These are phyloP conservation scores for Xanthorhoe spadicearia DNA, from an alignment of 2,888 invertebrate species.

Conservation along the genomic window DNA sequence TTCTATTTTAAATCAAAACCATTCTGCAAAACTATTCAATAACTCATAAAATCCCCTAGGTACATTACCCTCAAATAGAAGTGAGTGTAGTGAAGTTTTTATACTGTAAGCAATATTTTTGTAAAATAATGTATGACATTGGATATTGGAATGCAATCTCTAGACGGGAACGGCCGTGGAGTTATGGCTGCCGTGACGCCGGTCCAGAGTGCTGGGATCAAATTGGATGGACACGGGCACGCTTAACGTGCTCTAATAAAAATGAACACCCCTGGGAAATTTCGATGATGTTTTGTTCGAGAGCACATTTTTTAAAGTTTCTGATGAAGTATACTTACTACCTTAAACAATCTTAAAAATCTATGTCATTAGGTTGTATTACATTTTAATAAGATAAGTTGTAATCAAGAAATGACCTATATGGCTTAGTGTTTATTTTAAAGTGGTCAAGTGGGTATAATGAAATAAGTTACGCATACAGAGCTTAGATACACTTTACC, in stretches of 20 bases:
- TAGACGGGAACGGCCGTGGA: slow-evolving; percentile 27
- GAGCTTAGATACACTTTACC: not conserved
- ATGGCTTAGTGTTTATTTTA: no score
- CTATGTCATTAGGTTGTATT: no score
- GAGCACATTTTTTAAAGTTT: slow-evolving; percentile 8
- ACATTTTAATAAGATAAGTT: no score
- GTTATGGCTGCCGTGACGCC: slow-evolving; percentile 29
- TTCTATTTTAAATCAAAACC: not conserved
- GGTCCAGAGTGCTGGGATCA: slow-evolving; percentile 35
- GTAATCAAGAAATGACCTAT: no score
- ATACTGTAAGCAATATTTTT: slow-evolving; percentile 5
- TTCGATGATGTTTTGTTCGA: slow-evolving; percentile 55
- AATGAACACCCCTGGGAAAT: slow-evolving; percentile 65
- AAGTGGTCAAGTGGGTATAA: no score
- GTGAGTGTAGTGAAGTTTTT: not conserved
- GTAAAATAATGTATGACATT: slow-evolving; percentile 22
- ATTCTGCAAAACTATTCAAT: not conserved
- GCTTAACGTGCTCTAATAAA: slow-evolving; percentile 56
- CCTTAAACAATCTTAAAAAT: no score
- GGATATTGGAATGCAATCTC: slow-evolving; percentile 33
- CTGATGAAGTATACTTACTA: not conserved
- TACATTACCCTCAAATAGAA: not conserved
- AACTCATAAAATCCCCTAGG: not conserved
- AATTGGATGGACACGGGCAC: slow-evolving; percentile 41
- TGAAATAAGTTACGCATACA: not conserved